Evolutionary conservation across 2,797 vertebrate genomes (phyloP).

Genomic region (Tenualosa ilisha): DNA sequence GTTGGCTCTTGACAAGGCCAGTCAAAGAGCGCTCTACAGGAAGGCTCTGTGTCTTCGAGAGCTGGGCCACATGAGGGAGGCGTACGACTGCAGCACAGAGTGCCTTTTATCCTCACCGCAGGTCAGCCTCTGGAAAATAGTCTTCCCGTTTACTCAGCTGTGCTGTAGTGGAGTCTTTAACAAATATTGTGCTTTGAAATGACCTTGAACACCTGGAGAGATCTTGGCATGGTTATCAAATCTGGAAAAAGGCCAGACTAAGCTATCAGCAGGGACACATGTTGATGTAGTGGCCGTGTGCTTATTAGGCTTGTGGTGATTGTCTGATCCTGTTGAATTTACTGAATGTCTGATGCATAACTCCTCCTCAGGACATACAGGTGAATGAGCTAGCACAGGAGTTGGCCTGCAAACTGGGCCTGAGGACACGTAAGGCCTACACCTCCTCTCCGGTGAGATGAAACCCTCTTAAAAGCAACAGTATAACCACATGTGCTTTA

Average conservation of each 20-base stretch:
- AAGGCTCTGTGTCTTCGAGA: conserved; percentile 88
- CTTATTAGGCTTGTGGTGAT: no score
- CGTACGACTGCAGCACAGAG: conserved; percentile 86
- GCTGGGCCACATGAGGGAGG: conserved; percentile 85
- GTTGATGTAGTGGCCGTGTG: no score
- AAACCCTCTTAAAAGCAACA: neutral
- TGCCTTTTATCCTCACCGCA: conserved; percentile 83
- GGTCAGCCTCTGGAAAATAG: conserved; percentile 65
- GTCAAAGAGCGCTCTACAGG: conserved; percentile 82
- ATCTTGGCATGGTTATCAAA: neutral
- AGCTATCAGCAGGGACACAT: neutral
- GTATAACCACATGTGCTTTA: neutral
- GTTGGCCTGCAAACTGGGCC: conserved; percentile 82
- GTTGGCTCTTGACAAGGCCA: conserved; percentile 69
- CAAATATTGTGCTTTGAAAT: neutral
- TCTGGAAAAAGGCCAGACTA: neutral
- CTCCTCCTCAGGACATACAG: conserved; percentile 79
- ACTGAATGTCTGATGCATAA: neutral
- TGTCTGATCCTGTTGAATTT: neutral
- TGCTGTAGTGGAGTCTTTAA: neutral
- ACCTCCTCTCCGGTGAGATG: conserved; percentile 78
- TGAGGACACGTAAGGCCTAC: conserved; percentile 86
- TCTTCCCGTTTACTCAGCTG: neutral
- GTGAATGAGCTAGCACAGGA: conserved; percentile 89
- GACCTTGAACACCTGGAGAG: neutral